A percentile compares a stretch with the other conserved stretches of the same genome.
phyloP scores from a whole-genome alignment of 2,797 vertebrate genomes.

The Adelosebastes latens region DNA sequence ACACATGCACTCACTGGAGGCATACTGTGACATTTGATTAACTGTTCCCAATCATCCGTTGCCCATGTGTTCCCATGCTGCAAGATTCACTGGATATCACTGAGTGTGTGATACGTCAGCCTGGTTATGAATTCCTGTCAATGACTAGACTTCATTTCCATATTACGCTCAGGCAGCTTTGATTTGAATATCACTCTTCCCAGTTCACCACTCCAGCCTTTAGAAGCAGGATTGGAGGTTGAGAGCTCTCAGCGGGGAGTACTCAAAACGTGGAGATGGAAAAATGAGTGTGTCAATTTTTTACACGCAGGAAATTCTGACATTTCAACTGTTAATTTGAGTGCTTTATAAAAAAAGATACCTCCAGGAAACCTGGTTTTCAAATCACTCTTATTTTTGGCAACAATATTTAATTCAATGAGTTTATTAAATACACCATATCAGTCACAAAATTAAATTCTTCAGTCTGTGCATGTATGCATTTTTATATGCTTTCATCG shows the following conservation, averaged over 20 bases:
- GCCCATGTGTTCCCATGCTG: constrained; percentile 28
- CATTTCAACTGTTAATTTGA: constrained; percentile 23
- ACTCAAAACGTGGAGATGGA: constrained; percentile 54
- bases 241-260: constrained; percentile 72
- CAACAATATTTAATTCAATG: background rate
- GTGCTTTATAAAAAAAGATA: background rate
- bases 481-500: background rate
- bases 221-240: constrained; percentile 66
- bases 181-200: constrained; percentile 74
- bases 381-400: background rate
- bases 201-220: constrained; percentile 61
- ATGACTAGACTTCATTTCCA: constrained; percentile 70
- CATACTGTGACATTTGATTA: constrained; percentile 31
- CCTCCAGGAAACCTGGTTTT: background rate
- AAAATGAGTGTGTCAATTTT: constrained; percentile 45
- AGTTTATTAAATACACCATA: background rate
- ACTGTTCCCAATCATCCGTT: constrained; percentile 14
- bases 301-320: constrained; percentile 40
- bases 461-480: background rate
- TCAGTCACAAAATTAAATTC: background rate
- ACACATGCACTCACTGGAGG: constrained; percentile 4
- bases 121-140: constrained; percentile 70
- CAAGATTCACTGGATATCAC: constrained; percentile 26
- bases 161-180: constrained; percentile 60
- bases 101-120: constrained; percentile 38